Percentiles rank a stretch among this genome's conserved stretches.
phyloP scores from a whole-genome alignment of 2,113 vertebrate species.

The Hydrolagus affinis region DNA sequence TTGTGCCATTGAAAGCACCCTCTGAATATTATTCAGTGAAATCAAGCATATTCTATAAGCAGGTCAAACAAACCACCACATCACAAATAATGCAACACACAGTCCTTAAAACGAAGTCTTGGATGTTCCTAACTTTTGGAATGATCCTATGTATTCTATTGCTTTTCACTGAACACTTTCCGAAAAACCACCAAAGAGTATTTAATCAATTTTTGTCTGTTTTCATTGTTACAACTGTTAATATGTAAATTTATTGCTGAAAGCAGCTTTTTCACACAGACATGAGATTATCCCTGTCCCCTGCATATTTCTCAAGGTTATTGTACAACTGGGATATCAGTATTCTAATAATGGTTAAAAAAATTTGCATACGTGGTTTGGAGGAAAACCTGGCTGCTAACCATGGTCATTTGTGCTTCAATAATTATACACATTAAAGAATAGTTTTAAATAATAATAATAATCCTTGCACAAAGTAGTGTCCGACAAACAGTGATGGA shows the following conservation, averaged over 20 bases:
- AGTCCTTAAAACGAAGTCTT: no score
- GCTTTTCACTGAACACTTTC: background rate
- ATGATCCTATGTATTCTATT: background rate
- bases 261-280: background rate
- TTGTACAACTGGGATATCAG: constrained; percentile 17
- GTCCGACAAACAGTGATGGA: no score
- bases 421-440: background rate
- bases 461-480: no score
- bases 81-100: no score
- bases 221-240: constrained; percentile 6
- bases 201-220: background rate
- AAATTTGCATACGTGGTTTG: constrained; percentile 16
- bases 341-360: constrained; percentile 6
- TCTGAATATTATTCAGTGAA: no score
- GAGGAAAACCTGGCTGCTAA: background rate
- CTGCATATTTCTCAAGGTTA: constrained; percentile 23
- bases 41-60: no score
- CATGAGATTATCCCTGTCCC: background rate
- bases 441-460: background rate
- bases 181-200: background rate
- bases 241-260: constrained; percentile 18
- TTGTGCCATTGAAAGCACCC: no score
- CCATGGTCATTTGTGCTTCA: background rate
- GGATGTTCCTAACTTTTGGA: background rate
- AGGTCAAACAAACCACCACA: no score